phyloP scores from a whole-genome alignment of 2,113 vertebrate species.

The Labrus mixtus region DNA sequence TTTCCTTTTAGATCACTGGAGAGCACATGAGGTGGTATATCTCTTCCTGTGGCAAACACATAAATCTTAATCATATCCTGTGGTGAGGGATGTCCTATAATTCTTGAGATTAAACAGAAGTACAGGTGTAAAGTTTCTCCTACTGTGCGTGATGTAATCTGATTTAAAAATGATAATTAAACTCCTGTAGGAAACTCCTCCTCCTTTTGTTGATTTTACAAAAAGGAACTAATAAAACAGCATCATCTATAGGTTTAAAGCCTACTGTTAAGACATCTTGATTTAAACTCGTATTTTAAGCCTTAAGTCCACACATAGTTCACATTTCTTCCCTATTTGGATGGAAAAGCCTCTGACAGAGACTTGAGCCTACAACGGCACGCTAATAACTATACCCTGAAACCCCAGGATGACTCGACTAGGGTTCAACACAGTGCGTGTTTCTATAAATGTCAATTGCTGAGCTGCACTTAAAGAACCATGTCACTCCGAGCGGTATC shows the following conservation, averaged over 20 bases:
- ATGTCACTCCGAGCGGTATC: slow-evolving; percentile 3
- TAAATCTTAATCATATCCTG: background rate
- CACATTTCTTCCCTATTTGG: background rate
- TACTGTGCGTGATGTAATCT: no score
- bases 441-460: background rate
- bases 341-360: background rate
- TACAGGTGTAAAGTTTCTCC: no score
- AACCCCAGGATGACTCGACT: background rate
- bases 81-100: background rate
- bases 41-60: background rate
- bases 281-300: background rate
- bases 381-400: slow-evolving; percentile 3
- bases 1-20: background rate
- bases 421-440: background rate
- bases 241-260: background rate
- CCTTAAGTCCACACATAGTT: background rate
- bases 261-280: background rate
- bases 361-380: background rate
- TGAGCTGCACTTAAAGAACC: background rate
- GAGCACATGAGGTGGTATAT: background rate
- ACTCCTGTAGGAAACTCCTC: no score
- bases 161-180: no score
- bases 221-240: background rate
- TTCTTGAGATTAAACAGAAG: background rate
- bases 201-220: background rate